phyloP scores from a whole-genome alignment of 2,797 vertebrate species.

The Anguilla obscura region DNA sequence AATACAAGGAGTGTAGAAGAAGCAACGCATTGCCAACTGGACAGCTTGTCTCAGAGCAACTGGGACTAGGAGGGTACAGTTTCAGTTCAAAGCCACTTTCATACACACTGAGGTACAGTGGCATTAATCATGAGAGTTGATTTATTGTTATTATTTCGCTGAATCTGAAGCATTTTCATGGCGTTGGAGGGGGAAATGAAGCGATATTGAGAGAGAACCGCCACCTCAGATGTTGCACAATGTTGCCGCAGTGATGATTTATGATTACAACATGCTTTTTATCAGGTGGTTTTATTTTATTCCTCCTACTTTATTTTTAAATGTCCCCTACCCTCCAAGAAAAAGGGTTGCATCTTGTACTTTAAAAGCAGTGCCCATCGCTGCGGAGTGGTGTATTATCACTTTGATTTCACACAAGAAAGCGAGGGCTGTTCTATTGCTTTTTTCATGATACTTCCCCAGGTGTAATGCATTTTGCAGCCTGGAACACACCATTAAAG shows the following conservation, averaged over 20 bases:
- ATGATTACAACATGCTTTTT: constrained; percentile 14
- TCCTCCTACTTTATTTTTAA: background rate
- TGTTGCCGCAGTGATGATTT: background rate
- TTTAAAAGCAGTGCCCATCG: constrained; percentile 15
- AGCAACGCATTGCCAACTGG: background rate
- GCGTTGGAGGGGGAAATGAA: constrained; percentile 20
- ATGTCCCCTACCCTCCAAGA: background rate
- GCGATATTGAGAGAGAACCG: constrained; percentile 4
- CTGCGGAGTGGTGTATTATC: background rate
- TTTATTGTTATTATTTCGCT: constrained; percentile 17
- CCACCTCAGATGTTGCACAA: constrained; percentile 6
- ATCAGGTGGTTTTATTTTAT: constrained; percentile 8
- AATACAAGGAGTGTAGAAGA: background rate
- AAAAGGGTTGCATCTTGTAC: background rate
- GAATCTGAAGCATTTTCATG: constrained; percentile 13
- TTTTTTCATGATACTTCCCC: constrained; percentile 23
- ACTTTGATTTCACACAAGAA: constrained; percentile 23
- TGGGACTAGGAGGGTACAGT: background rate
- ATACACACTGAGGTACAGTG: background rate
- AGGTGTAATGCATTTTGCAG: background rate
- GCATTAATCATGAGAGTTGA: constrained; percentile 6
- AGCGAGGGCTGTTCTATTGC: background rate
- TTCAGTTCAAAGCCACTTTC: constrained; percentile 3
- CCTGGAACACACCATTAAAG: background rate
- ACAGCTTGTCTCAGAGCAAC: background rate